A percentile compares a stretch with the other conserved stretches of the same genome.
Conservation (phyloP, 2,113 vertebrate species). For the Rhinogobius similis region DNA sequence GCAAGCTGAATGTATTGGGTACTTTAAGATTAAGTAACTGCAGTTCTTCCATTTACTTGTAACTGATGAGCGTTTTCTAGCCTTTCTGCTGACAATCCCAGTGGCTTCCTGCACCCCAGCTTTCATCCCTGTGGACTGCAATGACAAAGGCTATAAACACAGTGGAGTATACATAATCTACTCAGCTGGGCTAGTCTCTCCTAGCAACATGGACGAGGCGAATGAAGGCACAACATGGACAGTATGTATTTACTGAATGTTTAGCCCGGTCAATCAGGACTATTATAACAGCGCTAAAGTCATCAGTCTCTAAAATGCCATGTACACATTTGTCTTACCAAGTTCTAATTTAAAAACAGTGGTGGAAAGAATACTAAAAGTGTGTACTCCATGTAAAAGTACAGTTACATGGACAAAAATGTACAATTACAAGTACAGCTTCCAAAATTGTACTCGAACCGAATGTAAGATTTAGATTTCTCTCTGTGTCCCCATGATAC, state of each 20-base stretch:
- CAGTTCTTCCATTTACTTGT: slow-evolving; percentile 6
- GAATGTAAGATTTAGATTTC: too few relatives aligned
- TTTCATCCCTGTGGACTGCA: slow-evolving; percentile 35
- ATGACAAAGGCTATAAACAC: slow-evolving; percentile 17
- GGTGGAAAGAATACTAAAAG: background rate
- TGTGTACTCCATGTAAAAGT: background rate
- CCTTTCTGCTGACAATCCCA: slow-evolving; percentile 22
- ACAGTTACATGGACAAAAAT: too few relatives aligned
- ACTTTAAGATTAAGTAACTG: background rate
- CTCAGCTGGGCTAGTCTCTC: slow-evolving; percentile 64
- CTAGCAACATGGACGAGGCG: slow-evolving; percentile 71
- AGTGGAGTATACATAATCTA: slow-evolving; percentile 77
- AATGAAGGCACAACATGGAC: slow-evolving; percentile 50
- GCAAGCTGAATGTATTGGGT: background rate
- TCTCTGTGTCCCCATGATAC: too few relatives aligned
- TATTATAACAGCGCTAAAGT: too few relatives aligned
- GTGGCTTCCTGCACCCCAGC: slow-evolving; percentile 7
- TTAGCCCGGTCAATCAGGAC: background rate
- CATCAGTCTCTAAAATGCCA: background rate
- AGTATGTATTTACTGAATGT: slow-evolving; percentile 2
- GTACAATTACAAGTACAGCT: too few relatives aligned
- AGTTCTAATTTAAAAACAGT: background rate
- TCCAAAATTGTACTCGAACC: too few relatives aligned
- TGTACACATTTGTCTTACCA: background rate
- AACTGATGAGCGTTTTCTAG: background rate